These are phyloP conservation scores for Holacanthus passer DNA, from an alignment of 2,113 vertebrate genomes.

Conservation along the genomic window DNA sequence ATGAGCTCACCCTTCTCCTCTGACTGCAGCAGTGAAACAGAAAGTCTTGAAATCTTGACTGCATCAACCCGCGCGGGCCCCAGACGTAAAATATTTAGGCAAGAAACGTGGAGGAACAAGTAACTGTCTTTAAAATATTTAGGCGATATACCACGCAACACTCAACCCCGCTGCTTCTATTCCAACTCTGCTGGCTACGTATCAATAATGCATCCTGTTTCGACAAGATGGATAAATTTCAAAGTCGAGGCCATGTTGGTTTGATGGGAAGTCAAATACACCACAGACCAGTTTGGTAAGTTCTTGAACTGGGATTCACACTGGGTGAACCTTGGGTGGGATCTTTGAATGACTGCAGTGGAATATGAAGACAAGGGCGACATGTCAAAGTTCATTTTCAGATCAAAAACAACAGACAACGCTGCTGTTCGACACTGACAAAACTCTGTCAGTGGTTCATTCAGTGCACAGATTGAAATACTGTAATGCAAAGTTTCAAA, in stretches of 20 bases:
- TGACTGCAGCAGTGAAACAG: not conserved
- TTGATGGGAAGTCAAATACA: not conserved
- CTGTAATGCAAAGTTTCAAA: not conserved
- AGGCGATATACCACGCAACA: constrained; percentile 22
- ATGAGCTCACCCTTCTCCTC: constrained; percentile 51
- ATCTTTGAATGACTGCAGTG: not conserved
- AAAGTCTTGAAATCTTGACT: constrained; percentile 33
- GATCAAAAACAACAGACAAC: not conserved
- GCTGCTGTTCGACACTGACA: not conserved
- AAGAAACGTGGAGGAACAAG: constrained; percentile 34
- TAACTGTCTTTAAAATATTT: constrained; percentile 66
- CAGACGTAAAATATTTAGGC: constrained; percentile 63
- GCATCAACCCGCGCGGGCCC: constrained; percentile 10
- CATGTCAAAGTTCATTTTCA: not conserved
- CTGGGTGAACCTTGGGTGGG: not conserved
- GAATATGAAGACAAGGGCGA: not conserved
- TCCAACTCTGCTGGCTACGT: not conserved
- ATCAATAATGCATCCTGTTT: constrained; percentile 59
- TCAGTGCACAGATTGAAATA: not conserved
- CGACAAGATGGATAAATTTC: constrained; percentile 25
- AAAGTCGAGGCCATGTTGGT: not conserved
- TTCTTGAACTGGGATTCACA: not conserved
- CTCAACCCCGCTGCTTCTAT: constrained; percentile 14
- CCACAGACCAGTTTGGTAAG: not conserved
- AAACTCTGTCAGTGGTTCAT: not conserved